phyloP scores from a whole-genome alignment of 2,113 vertebrate species.

The Heterochromis multidens region DNA sequence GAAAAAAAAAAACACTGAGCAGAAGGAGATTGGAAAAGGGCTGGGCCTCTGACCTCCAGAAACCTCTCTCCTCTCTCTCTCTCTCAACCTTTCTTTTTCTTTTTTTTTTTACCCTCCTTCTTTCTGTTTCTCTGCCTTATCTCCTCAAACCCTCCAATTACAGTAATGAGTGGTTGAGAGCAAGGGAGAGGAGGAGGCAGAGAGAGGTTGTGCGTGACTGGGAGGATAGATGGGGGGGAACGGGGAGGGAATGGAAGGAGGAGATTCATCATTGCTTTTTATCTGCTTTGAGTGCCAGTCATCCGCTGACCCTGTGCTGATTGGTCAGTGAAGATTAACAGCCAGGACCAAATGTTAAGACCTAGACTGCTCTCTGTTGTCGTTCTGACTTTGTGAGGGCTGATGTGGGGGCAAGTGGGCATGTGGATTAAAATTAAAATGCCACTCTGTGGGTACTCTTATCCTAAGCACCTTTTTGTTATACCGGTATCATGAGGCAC shows the following conservation, averaged over 20 bases:
- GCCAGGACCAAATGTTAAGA: slow-evolving; percentile 53
- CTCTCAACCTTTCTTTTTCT: slow-evolving; percentile 14
- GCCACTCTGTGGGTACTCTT: background rate
- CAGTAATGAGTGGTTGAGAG: slow-evolving; percentile 72
- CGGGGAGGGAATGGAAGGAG: background rate
- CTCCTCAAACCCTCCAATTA: slow-evolving; percentile 72
- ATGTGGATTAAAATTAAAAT: slow-evolving; percentile 47
- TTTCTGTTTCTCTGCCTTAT: slow-evolving; percentile 42
- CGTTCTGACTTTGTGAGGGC: slow-evolving; percentile 21
- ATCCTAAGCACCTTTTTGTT: background rate
- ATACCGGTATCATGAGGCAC: background rate
- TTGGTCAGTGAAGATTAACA: slow-evolving; percentile 66
- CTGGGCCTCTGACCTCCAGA: slow-evolving; percentile 57
- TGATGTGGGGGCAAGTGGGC: slow-evolving; percentile 28
- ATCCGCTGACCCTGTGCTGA: slow-evolving; percentile 41
- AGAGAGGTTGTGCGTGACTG: slow-evolving; percentile 55
- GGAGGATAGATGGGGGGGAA: slow-evolving; percentile 27
- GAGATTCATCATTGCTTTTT: slow-evolving; percentile 50
- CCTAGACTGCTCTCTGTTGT: slow-evolving; percentile 38
- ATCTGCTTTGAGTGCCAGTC: slow-evolving; percentile 59
- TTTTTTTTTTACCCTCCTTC: background rate
- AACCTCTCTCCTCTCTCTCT: slow-evolving; percentile 34
- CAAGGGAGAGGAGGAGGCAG: slow-evolving; percentile 25
- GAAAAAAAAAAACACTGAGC: background rate
- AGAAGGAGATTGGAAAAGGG: slow-evolving; percentile 29